Evolutionary conservation across 2,888 invertebrate genomes (phyloP), one percentile per base, ranked within the genome.

Genomic region (Mechanitis messenoides): DNA sequence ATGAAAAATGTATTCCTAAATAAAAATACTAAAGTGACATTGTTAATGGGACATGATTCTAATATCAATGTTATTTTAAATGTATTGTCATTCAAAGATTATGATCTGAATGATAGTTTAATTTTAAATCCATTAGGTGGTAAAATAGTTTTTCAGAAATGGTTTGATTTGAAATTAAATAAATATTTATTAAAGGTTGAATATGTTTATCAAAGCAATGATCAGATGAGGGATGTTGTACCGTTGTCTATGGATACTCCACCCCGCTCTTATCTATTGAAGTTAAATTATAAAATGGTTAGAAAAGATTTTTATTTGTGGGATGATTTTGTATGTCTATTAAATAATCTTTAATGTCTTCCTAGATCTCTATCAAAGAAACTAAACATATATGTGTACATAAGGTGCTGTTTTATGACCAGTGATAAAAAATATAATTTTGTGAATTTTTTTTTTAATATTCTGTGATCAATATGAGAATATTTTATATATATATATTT

Each of bases 21-120:
- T 35, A 56, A 70, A 9, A 45, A 56, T 0, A 73, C 79, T 2
- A 85, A 79, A 72, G 72, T 85, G 0, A 69, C 74, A 0, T 68
- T 88, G 11, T 64, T 90, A 1, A 85, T 87, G 83, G 89, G 87
- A 0, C 89, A 90, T 64, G 88, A 88, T 71, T 83, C 85, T 2
- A 90, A 89, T 63, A 73, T 88, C 3, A 83, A 81, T 50, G 85
- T 87, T 0, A 53, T 88, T 1, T 63, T 87, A 1, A 81, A 76
- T 3, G 72, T 78, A 7, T 71, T 90, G 68, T 62, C 69, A 33
- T 79, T 88, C 53, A 79, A 78, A 61, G 70, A 77, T 0, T 87
- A 79, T 64, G 60, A 1, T 1, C 72, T 90, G 4, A 64, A 65
- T 11, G 66, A 81, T 5, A 87, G 85, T 53, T 71, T 78, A 65